Percentiles rank a stretch among this genome's conserved stretches.
Conservation (phyloP, 2,797 vertebrate genomes). For the Agapornis canus region DNA sequence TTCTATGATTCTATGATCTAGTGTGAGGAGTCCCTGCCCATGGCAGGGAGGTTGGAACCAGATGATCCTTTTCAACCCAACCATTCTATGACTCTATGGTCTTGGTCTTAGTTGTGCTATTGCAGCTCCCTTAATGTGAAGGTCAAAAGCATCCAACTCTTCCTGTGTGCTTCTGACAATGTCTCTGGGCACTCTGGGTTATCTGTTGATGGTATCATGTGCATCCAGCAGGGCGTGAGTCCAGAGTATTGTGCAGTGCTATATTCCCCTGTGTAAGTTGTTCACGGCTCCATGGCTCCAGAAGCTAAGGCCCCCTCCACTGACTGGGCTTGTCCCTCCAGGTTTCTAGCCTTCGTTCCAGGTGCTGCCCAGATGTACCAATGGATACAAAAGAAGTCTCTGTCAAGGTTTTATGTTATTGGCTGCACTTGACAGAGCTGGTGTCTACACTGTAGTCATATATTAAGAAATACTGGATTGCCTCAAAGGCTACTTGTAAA, state of each 20-base stretch:
- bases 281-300: fast-evolving
- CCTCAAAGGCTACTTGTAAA: not conserved
- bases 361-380: not conserved
- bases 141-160: not conserved
- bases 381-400: not conserved
- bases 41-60: not conserved
- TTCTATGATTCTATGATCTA: not conserved
- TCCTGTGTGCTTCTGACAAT: not conserved
- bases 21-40: not conserved
- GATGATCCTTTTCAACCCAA: not conserved
- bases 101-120: not conserved
- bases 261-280: fast-evolving
- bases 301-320: not conserved
- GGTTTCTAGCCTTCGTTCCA: not conserved
- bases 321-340: not conserved
- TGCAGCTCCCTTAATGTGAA: not conserved
- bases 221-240: not conserved
- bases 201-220: not conserved
- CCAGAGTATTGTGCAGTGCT: not conserved
- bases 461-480: not conserved
- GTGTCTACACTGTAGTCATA: not conserved
- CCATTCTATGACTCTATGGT: not conserved
- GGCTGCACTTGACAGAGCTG: not conserved
- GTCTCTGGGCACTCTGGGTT: not conserved
- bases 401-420: not conserved